A percentile compares a stretch with the other conserved stretches of the same genome.
phyloP scores from a whole-genome alignment of 2,888 invertebrate genomes.

The Drosophila kuntzei region DNA sequence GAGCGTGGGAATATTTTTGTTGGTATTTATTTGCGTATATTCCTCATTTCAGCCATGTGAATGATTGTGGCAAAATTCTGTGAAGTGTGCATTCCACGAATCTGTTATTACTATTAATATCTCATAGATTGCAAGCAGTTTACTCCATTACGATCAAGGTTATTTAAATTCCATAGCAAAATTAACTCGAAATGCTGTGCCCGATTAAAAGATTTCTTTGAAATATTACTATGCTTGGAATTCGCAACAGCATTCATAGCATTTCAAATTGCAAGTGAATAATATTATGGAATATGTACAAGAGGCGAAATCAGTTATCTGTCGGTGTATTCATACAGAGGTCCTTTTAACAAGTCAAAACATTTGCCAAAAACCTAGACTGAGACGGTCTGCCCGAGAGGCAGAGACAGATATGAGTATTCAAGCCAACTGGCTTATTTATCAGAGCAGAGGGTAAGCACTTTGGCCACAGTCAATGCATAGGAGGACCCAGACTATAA shows the following conservation, averaged over 20 bases:
- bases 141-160: neutral
- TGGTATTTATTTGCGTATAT: neutral
- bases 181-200: conserved; percentile 20
- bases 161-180: conserved; percentile 1
- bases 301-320: conserved; percentile 57
- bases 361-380: conserved; percentile 45
- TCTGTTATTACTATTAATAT: neutral
- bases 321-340: conserved; percentile 61
- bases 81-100: neutral
- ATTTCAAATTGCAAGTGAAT: conserved; percentile 50
- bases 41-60: neutral
- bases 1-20: neutral
- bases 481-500: conserved; percentile 12
- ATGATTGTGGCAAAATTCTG: neutral
- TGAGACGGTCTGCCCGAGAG: too few relatives aligned
- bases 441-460: conserved; percentile 63
- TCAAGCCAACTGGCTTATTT: conserved; percentile 72
- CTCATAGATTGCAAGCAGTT: neutral
- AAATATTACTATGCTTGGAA: conserved; percentile 19
- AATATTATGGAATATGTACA: conserved; percentile 29
- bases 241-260: conserved; percentile 38
- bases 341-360: conserved; percentile 50
- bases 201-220: conserved; percentile 23
- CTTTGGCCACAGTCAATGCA: conserved; percentile 63
- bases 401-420: conserved; percentile 40